phyloP scores from a whole-genome alignment of 2,888 invertebrate genomes.

The Marasmarcha lunaedactyla region DNA sequence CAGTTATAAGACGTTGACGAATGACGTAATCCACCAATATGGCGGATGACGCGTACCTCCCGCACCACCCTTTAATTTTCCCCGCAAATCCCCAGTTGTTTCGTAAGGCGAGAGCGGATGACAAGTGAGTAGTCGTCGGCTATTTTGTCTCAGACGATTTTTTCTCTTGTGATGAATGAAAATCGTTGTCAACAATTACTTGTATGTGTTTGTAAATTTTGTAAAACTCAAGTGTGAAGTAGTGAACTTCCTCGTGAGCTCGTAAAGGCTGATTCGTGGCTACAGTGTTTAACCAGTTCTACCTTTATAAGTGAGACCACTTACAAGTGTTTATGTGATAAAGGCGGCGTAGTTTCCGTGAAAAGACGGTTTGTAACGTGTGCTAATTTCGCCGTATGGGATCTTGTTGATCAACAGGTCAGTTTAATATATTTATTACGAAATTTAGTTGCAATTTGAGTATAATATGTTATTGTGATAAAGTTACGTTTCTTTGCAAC shows the following conservation, averaged over 20 bases:
- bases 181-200: conserved; percentile 40
- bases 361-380: no score
- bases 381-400: conserved; percentile 50
- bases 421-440: conserved; percentile 16
- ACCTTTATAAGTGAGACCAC: conserved; percentile 50
- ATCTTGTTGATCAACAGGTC: conserved; percentile 63
- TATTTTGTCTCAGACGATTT: conserved; percentile 49
- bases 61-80: conserved; percentile 42
- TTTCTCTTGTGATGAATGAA: conserved; percentile 56
- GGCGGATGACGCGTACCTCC: conserved; percentile 64
- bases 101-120: conserved; percentile 12
- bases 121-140: conserved; percentile 1
- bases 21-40: conserved; percentile 65
- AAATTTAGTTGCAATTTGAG: conserved; percentile 8
- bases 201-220: conserved; percentile 34
- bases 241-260: conserved; percentile 24
- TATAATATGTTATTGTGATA: no score
- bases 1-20: no score
- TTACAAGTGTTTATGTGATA: conserved; percentile 55
- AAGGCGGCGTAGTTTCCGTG: conserved; percentile 24
- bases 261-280: conserved; percentile 54
- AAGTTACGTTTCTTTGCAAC: no score
- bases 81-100: no score
- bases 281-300: conserved; percentile 51
- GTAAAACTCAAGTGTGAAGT: conserved; percentile 35